Base-by-base conservation (phyloP, 2,113 vertebrate species). In the Gymnorhina tibicen region DNA sequence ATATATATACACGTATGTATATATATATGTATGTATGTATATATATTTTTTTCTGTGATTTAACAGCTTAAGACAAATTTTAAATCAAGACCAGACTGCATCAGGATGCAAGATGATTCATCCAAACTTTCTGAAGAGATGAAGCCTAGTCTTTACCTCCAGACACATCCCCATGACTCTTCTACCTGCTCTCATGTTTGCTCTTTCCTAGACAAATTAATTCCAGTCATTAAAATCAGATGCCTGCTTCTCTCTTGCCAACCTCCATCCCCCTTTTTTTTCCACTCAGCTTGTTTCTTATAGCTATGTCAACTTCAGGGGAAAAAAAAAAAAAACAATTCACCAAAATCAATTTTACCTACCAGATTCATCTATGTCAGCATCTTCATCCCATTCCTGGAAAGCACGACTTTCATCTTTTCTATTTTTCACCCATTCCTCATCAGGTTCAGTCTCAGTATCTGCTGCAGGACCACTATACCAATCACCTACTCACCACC, bases 281-380 rank as follows among this genome's bases (percentile, higher is more conserved):
- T 8, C 4, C 20, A 63, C 16, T 11, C 33, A 75, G 17, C 14
- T 63, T 82, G 23, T 53, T 85, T 58, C 26, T 76, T 33, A 68
- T 1, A 85, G 20, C 5, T 76, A 35, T 14, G 23, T 24, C 23
- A 84, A 12, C 44, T 33, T 52, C 28, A 41, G 15, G 11, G 15
- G 47, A 78, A 37, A 63, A 63, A 56, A 27, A 22, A 41, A 44
- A 22, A 28, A 13, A 24, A 13, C 12, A 37, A 23, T 24, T 67
- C 26, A 63, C 10, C 42, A 52, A 44, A 70, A 77, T 44, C 20
- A 74, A 17, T 27, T 81, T 14, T 53, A 85, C 97, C 87, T 91
- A 99, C 99, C 99, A 67, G 99, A 99, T 93, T 99, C 99, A 81
- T 99, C 99, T 64, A 99, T 98, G 76, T 99, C 99, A 7, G 99